Evolutionary conservation across 2,888 invertebrate species (phyloP).

Genomic region (Lasioglossum lativentre): DNA sequence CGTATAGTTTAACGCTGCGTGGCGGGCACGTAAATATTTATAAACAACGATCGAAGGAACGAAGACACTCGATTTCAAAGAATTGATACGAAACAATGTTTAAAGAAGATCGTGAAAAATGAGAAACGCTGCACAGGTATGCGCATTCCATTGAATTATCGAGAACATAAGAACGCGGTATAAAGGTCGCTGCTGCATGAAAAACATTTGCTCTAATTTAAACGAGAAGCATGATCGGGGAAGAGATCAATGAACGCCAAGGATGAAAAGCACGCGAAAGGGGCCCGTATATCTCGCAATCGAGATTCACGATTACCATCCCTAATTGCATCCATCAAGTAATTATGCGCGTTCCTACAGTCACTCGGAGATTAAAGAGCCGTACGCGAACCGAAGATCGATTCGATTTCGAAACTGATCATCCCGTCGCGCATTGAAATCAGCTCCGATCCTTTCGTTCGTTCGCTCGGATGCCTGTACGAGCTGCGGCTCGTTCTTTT

Average conservation of each 20-base stretch:
- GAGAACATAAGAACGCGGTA: not conserved
- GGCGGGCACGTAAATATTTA: not conserved
- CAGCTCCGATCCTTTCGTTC: slow-evolving; percentile 22
- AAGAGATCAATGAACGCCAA: slow-evolving; percentile 8
- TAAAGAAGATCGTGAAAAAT: no score
- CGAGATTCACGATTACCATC: slow-evolving; percentile 64
- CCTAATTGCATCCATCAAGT: slow-evolving; percentile 70
- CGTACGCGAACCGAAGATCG: slow-evolving; percentile 40
- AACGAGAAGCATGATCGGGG: slow-evolving; percentile 39
- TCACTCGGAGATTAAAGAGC: slow-evolving; percentile 50
- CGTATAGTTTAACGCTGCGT: no score
- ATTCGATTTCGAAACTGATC: slow-evolving; percentile 57
- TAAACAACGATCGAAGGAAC: not conserved
- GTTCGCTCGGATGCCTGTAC: not conserved
- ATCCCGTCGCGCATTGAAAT: slow-evolving; percentile 43
- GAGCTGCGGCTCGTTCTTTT: slow-evolving; percentile 21
- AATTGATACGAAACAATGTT: not conserved
- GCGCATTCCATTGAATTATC: not conserved
- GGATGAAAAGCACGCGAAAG: slow-evolving; percentile 6
- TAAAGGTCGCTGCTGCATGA: not conserved
- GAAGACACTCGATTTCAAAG: not conserved
- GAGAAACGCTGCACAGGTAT: not conserved
- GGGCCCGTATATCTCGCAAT: slow-evolving; percentile 47
- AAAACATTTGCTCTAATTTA: slow-evolving; percentile 50
- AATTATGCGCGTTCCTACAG: slow-evolving; percentile 56